Conservation (phyloP, 2,113 vertebrate species). For the Labeo catla region DNA sequence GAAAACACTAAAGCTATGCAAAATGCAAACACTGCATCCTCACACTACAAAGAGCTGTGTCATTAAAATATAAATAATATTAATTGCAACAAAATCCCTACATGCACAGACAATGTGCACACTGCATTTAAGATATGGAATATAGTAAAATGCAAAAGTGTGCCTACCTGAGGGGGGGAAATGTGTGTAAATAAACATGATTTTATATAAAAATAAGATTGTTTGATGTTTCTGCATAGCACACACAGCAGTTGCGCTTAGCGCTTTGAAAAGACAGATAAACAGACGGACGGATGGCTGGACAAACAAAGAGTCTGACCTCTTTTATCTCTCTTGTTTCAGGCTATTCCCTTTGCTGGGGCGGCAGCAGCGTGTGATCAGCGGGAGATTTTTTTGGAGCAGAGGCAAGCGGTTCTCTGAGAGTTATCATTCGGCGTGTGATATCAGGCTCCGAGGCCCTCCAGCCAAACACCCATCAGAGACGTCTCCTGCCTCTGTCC, state of each 20-base stretch:
- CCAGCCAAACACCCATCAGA: conserved; percentile 39
- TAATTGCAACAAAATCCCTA: conserved; percentile 5
- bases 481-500: conserved; percentile 30
- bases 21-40: background rate
- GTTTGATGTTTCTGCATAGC: conserved; percentile 28
- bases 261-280: conserved; percentile 17
- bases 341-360: conserved; percentile 32
- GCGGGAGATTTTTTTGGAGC: conserved; percentile 1
- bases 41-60: background rate
- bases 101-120: background rate
- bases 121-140: background rate
- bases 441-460: conserved; percentile 49
- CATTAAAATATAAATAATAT: background rate
- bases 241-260: background rate
- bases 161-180: background rate
- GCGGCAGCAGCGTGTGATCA: conserved; percentile 37
- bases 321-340: conserved; percentile 37
- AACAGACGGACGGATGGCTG: background rate
- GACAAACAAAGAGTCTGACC: conserved; percentile 25
- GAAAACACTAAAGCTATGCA: background rate
- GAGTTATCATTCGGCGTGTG: conserved; percentile 45
- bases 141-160: background rate
- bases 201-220: background rate
- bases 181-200: conserved; percentile 5
- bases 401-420: conserved; percentile 22